A percentile compares a stretch with the other conserved stretches of the same genome.
Conservation (phyloP, 1,140 invertebrate genomes). For the Caerostris extrusa region DNA sequence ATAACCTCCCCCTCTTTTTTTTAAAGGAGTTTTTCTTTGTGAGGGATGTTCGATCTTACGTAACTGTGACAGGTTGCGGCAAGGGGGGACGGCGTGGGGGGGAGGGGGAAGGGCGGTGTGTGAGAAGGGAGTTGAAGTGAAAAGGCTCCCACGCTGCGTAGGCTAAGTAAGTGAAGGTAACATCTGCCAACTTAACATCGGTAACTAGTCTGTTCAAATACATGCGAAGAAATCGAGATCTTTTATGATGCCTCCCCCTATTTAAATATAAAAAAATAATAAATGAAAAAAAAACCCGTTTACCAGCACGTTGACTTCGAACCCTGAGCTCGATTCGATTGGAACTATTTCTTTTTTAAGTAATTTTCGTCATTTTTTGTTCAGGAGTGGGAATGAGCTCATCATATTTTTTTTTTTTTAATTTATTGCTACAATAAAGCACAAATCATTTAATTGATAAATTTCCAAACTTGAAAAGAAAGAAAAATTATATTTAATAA, state of each 20-base stretch:
- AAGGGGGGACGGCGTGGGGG: neutral
- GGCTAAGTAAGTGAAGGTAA: constrained; percentile 65
- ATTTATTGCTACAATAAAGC: too few species aligned
- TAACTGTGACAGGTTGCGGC: constrained; percentile 75
- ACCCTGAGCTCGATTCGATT: neutral
- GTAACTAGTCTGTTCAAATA: constrained; percentile 51
- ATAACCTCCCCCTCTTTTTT: constrained; percentile 69
- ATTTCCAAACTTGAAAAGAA: too few species aligned
- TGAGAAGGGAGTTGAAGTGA: constrained; percentile 14
- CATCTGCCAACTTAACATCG: constrained; percentile 70
- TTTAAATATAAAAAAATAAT: neutral
- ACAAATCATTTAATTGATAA: too few species aligned
- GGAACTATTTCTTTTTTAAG: too few species aligned
- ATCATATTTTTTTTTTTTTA: too few species aligned
- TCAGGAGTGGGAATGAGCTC: too few species aligned
- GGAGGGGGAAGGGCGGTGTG: neutral
- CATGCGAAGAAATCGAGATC: constrained; percentile 54
- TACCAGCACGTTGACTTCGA: neutral
- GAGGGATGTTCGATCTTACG: constrained; percentile 60
- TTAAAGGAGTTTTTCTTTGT: constrained; percentile 53
- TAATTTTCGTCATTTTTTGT: too few species aligned
- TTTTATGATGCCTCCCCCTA: constrained; percentile 43
- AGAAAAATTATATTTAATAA: too few species aligned
- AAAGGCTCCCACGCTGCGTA: constrained; percentile 65
- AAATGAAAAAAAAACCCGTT: neutral